Conservation (phyloP, 1,140 invertebrate genomes). For the Drosophila parabipectinata region DNA sequence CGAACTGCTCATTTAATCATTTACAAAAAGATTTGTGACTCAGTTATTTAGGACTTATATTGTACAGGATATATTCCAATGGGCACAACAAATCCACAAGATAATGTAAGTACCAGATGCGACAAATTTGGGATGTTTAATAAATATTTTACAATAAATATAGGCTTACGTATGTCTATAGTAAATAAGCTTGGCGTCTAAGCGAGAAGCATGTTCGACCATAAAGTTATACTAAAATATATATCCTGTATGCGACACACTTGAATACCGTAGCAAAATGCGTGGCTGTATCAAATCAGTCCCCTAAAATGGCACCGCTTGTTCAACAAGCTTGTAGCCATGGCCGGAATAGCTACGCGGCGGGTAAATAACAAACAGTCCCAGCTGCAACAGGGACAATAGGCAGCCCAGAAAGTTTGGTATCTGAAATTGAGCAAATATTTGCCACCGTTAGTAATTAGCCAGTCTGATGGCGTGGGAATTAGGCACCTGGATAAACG, state of each 20-base stretch:
- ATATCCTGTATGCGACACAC: slow-evolving; percentile 57
- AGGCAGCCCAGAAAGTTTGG: slow-evolving; percentile 90
- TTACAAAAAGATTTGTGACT: slow-evolving; percentile 5
- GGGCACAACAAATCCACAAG: slow-evolving; percentile 22
- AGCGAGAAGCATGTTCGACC: slow-evolving; percentile 45
- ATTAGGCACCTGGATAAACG: slow-evolving; percentile 88
- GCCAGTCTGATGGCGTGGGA: slow-evolving; percentile 18
- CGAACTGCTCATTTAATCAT: slow-evolving; percentile 7
- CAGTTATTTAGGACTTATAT: not conserved
- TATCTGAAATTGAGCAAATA: slow-evolving; percentile 85
- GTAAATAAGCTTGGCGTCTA: slow-evolving; percentile 55
- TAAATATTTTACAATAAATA: slow-evolving; percentile 63
- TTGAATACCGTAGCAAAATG: slow-evolving; percentile 53
- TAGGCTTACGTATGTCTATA: slow-evolving; percentile 58
- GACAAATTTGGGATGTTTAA: slow-evolving; percentile 37
- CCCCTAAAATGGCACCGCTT: slow-evolving; percentile 69
- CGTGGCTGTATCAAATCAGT: slow-evolving; percentile 29
- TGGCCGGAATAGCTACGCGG: slow-evolving; percentile 83
- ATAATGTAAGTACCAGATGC: slow-evolving; percentile 44
- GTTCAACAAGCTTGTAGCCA: slow-evolving; percentile 77
- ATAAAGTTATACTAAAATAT: slow-evolving; percentile 60
- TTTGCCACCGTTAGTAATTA: slow-evolving; percentile 12
- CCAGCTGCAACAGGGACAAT: slow-evolving; percentile 88
- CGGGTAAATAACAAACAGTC: slow-evolving; percentile 89
- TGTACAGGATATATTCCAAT: slow-evolving; percentile 23